Base-by-base conservation (phyloP, 2,888 invertebrate genomes). In the Hydrotaea cyrtoneurina region DNA sequence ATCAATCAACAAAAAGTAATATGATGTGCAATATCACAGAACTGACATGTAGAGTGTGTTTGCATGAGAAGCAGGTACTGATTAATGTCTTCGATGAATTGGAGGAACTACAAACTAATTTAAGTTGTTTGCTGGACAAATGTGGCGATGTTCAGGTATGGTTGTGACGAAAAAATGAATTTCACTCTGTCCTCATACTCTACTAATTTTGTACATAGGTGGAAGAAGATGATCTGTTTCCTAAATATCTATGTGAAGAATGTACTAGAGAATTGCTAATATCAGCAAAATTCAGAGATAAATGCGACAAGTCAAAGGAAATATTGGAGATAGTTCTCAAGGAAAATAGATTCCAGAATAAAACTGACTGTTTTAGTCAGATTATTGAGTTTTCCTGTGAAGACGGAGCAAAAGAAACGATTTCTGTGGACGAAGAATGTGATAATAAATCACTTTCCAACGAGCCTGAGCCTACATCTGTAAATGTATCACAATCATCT, bases 211-310 rank as follows among this genome's bases (percentile, higher is more conserved):
- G n/a, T n/a, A n/a, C n/a, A n/a, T n/a, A 92, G 91, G 88, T 91
- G 0, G 87, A 89, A 15, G 85, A 82, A 13, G 66, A 53, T 0
- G 91, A 92, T 86, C 75, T 31, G n/a, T 88, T 88, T 66, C 90
- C 92, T 0, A 90, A 92, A 83, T 90, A 89, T 43, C 86, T 92
- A 26, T 92, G 92, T 55, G 89, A 90, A 36, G 88, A 90, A 39
- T 92, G 92, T 57, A 90, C 91, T 0, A 88, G 87, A 10, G 92
- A 92, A 78, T 86, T 92, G 1, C 78, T 92, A 2, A 88, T 90
- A 13, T 87, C 90, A 0, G 90, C 90, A 1, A 90, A 90, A 81
- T 92, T 92, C 83, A 89, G 89, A 0, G 88, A 89, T 15, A 92
- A 92, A 86, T 92, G 91, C 78, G 78, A 75, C 4, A 87, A 88